Conservation (phyloP, 2,113 vertebrate species). For the Platichthys stellatus region DNA sequence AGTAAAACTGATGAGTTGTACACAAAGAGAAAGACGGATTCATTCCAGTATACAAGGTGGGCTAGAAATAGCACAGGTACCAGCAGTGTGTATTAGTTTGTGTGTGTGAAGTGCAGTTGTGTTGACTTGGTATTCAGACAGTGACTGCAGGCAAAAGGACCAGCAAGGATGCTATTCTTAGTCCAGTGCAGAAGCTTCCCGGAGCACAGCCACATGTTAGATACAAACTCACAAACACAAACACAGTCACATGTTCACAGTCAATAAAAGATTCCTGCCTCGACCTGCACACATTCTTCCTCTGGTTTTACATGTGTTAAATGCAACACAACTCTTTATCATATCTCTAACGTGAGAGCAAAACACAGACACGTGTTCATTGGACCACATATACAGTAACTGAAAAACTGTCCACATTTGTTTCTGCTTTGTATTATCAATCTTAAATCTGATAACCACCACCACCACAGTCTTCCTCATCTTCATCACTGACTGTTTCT, state of each 20-base stretch:
- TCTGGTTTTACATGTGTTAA: too few species aligned
- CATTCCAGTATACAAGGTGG: constrained; percentile 11
- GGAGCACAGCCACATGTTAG: constrained; percentile 28
- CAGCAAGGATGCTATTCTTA: constrained; percentile 72
- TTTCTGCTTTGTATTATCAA: too few species aligned
- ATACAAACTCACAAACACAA: constrained; percentile 22
- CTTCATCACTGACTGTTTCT: not conserved
- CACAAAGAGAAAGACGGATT: not conserved
- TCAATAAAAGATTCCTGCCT: not conserved
- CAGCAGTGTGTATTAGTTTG: constrained; percentile 2
- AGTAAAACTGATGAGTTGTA: not conserved
- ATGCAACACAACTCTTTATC: not conserved
- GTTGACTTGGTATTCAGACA: constrained; percentile 61
- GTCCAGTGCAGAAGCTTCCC: constrained; percentile 48
- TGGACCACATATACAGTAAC: too few species aligned
- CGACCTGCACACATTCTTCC: not conserved
- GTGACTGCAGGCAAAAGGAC: constrained; percentile 63
- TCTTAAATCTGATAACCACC: too few species aligned
- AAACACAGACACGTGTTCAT: not conserved
- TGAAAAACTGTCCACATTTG: too few species aligned
- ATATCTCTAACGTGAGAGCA: not conserved
- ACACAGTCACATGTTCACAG: not conserved
- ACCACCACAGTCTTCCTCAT: too few species aligned
- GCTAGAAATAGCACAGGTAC: constrained; percentile 33
- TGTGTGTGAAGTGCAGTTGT: constrained; percentile 35